Conservation (phyloP, 2,113 vertebrate genomes). For the Grammomys dolichurus region DNA sequence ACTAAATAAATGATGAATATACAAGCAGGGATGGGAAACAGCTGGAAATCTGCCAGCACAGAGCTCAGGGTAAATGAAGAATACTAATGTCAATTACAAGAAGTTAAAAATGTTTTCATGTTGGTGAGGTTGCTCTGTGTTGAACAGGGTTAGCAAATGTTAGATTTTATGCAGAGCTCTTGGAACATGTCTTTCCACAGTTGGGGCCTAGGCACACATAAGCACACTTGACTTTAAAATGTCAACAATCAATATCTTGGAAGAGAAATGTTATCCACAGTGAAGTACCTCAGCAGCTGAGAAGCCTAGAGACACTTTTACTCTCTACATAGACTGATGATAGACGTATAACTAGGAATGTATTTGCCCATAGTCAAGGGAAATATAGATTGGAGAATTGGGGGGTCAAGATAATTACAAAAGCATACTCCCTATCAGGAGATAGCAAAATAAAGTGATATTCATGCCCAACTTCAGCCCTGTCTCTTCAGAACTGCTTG, state of each 20-base stretch:
- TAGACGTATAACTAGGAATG: not conserved
- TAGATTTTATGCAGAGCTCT: not conserved
- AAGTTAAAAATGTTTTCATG: not conserved
- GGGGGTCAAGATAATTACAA: not conserved
- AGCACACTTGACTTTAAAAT: not conserved
- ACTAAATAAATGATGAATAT: not conserved
- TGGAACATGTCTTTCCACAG: not conserved
- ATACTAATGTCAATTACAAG: not conserved
- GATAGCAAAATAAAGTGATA: not conserved
- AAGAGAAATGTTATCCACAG: not conserved
- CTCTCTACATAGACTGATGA: not conserved
- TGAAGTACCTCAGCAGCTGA: not conserved
- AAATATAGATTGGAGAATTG: not conserved
- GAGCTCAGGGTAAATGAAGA: not conserved
- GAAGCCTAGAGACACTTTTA: not conserved
- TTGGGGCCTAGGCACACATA: not conserved
- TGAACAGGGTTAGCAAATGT: not conserved
- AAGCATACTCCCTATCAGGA: not conserved
- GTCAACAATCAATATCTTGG: not conserved
- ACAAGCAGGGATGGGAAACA: not conserved
- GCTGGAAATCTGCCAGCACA: not conserved
- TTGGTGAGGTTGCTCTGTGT: not conserved
- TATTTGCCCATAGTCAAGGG: not conserved
- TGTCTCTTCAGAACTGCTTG: not conserved
- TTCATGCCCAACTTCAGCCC: not conserved